phyloP scores from a whole-genome alignment of 1,140 invertebrate genomes.

The Doryteuthis pealeii region DNA sequence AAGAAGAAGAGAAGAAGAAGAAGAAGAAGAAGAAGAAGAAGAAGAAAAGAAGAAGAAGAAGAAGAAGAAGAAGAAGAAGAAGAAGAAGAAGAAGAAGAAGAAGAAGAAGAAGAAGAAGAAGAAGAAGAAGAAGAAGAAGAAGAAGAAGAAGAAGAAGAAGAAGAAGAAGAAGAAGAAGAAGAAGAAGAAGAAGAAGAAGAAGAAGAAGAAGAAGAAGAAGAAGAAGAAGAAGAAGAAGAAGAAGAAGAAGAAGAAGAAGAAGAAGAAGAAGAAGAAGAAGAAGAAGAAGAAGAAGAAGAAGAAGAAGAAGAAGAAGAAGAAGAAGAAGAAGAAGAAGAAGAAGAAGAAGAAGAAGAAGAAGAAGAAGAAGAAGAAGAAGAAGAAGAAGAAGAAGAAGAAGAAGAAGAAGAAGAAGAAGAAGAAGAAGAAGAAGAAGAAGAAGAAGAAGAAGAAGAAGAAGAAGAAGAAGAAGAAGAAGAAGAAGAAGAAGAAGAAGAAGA shows the following conservation, averaged over 20 bases:
- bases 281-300: too few relatives aligned
- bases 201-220: slow-evolving; percentile 15
- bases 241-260: slow-evolving; percentile 4
- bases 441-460: too few relatives aligned
- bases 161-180: slow-evolving; percentile 14
- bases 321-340: too few relatives aligned
- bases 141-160: slow-evolving; percentile 21
- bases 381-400: too few relatives aligned
- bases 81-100: neutral
- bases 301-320: too few relatives aligned
- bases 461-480: too few relatives aligned
- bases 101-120: too few relatives aligned
- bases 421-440: too few relatives aligned
- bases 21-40: slow-evolving; percentile 23
- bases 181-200: slow-evolving; percentile 15
- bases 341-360: too few relatives aligned
- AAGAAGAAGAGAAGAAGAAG: slow-evolving; percentile 23
- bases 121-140: slow-evolving; percentile 24
- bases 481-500: too few relatives aligned
- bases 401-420: too few relatives aligned
- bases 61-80: slow-evolving; percentile 2
- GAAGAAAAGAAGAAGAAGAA: neutral
- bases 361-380: too few relatives aligned
- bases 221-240: slow-evolving; percentile 13
- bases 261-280: neutral